phyloP scores from a whole-genome alignment of 2,888 invertebrate genomes.

The Aromia moschata region DNA sequence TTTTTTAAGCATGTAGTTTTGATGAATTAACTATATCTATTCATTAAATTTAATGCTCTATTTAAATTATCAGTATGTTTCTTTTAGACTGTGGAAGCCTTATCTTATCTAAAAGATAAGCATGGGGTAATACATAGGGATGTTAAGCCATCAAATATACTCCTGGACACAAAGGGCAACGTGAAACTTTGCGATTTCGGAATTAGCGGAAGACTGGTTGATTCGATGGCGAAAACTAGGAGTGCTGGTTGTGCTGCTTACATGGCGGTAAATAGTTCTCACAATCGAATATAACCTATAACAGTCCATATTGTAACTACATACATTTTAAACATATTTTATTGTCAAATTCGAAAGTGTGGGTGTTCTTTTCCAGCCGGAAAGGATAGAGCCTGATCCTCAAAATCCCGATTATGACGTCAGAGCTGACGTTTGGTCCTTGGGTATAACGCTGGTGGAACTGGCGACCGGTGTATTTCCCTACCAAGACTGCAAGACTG shows the following conservation, averaged over 20 bases:
- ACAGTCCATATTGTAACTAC: neutral
- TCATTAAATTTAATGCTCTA: too few relatives aligned
- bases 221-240: slow-evolving; percentile 96
- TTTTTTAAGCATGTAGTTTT: too few relatives aligned
- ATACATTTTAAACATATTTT: neutral
- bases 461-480: slow-evolving; percentile 97
- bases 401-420: slow-evolving; percentile 97
- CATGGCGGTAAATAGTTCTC: slow-evolving; percentile 84
- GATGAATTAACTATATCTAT: too few relatives aligned
- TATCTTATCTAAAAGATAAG: slow-evolving; percentile 96
- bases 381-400: slow-evolving; percentile 95
- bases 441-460: slow-evolving; percentile 96
- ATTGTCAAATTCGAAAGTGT: neutral
- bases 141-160: slow-evolving; percentile 98
- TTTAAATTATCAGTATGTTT: too few relatives aligned
- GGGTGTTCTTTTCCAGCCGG: slow-evolving; percentile 88
- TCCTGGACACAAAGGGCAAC: slow-evolving; percentile 92
- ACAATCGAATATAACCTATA: neutral
- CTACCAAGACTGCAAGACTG: slow-evolving; percentile 93
- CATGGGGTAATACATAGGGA: slow-evolving; percentile 98
- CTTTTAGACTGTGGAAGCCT: slow-evolving; percentile 89
- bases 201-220: slow-evolving; percentile 96
- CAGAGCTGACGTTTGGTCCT: slow-evolving; percentile 98
- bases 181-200: slow-evolving; percentile 99
- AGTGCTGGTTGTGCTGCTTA: slow-evolving; percentile 99